Evolutionary conservation across 53 echinoderm and acorn worm species (phyloP).

Genomic region (Apostichopus leukothele): DNA sequence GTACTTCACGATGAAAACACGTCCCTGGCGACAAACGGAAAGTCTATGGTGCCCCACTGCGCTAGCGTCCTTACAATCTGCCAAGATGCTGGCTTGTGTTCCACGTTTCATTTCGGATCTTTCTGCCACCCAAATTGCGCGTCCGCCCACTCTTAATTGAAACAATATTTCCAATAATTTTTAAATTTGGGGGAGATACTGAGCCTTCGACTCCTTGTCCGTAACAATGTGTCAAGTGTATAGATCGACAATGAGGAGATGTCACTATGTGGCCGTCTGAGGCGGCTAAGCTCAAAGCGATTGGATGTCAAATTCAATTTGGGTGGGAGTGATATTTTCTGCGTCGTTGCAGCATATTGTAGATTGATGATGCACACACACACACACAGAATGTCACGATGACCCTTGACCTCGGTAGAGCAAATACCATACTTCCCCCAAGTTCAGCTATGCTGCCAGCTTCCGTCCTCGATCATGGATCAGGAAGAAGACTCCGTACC

Average conservation of each 20-base stretch:
- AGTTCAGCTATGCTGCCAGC: too few relatives aligned
- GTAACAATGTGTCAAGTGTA: conserved; percentile 43
- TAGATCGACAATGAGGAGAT: conserved; percentile 21
- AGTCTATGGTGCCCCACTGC: conserved; percentile 15
- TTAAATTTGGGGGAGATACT: conserved; percentile 19
- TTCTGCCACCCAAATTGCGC: conserved; percentile 30
- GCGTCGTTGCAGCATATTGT: conserved; percentile 7
- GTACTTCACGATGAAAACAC: conserved; percentile 36
- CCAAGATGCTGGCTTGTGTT: conserved; percentile 38
- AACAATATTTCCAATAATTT: conserved; percentile 47
- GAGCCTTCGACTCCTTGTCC: conserved; percentile 24
- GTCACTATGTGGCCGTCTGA: conserved; percentile 43
- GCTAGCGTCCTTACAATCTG: conserved; percentile 29
- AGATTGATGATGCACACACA: conserved; percentile 34
- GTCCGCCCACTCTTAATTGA: conserved; percentile 47
- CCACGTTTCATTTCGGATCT: conserved; percentile 31
- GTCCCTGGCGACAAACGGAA: conserved; percentile 19
- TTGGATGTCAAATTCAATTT: conserved; percentile 41
- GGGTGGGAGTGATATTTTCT: conserved; percentile 39
- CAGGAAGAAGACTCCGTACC: too few relatives aligned
- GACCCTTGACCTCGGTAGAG: conserved; percentile 25
- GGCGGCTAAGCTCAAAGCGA: conserved; percentile 30
- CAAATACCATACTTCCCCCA: not conserved
- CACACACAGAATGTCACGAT: conserved; percentile 15
- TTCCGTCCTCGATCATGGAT: too few relatives aligned